Conservation (phyloP, 2,888 invertebrate species). For the Caenorhabditis afra region DNA sequence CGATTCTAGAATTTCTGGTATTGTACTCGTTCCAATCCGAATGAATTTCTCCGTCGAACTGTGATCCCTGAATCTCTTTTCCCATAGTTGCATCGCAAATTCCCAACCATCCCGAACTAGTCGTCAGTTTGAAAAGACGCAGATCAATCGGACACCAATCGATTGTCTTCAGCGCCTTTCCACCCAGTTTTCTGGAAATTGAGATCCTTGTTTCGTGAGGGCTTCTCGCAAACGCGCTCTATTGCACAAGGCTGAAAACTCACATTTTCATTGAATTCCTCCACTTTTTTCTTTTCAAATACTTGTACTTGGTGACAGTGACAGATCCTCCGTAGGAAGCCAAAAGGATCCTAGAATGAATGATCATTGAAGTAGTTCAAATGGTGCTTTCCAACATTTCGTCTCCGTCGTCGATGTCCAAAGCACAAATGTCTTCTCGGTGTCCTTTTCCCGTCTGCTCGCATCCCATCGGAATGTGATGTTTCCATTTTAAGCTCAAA, state of each 20-base stretch:
- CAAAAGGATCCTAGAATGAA: constrained; percentile 19
- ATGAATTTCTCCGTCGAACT: constrained; percentile 26
- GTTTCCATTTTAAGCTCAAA: constrained; percentile 24
- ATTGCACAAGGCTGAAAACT: neutral
- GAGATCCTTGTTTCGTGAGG: neutral
- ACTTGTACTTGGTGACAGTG: constrained; percentile 14
- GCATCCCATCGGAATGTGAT: constrained; percentile 39
- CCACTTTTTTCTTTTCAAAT: constrained; percentile 32
- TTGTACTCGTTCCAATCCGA: constrained; percentile 61
- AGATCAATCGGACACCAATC: constrained; percentile 31
- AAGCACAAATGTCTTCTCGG: constrained; percentile 23
- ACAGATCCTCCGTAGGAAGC: constrained; percentile 25
- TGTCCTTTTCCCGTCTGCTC: constrained; percentile 16
- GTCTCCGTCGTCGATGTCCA: constrained; percentile 46
- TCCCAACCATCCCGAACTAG: constrained; percentile 18
- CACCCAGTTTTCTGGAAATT: constrained; percentile 27
- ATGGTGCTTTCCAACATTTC: constrained; percentile 21
- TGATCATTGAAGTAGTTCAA: neutral
- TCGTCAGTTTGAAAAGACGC: constrained; percentile 27
- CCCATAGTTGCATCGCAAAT: constrained; percentile 23
- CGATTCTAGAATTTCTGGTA: constrained; percentile 44
- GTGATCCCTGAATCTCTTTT: constrained; percentile 13
- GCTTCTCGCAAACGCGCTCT: neutral
- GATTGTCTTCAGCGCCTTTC: constrained; percentile 13
- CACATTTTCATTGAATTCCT: constrained; percentile 31